phyloP scores from a whole-genome alignment of 2,113 vertebrate species.

The Antechinus flavipes region DNA sequence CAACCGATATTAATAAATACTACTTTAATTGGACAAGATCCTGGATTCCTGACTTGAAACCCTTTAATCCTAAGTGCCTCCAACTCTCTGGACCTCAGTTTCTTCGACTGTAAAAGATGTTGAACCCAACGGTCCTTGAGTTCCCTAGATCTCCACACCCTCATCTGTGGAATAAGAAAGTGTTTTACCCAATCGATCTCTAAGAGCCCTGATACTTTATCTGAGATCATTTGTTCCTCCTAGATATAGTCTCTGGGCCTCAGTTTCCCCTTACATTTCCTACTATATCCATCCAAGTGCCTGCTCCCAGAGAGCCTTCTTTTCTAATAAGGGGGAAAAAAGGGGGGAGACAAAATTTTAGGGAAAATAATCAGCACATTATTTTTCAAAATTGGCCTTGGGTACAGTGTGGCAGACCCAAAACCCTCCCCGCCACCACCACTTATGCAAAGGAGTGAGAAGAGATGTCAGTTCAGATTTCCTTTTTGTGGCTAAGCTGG shows the following conservation, averaged over 20 bases:
- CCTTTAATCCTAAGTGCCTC: background rate
- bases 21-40: background rate
- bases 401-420: background rate
- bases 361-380: background rate
- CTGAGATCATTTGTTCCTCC: background rate
- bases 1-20: background rate
- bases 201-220: background rate
- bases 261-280: background rate
- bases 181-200: background rate
- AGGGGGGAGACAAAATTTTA: background rate
- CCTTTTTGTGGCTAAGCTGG: background rate
- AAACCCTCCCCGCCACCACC: background rate
- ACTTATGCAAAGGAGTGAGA: background rate
- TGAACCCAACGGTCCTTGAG: background rate
- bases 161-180: background rate
- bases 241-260: background rate
- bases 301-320: background rate
- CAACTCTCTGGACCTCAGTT: background rate
- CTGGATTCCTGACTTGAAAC: background rate
- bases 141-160: background rate
- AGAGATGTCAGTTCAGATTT: background rate
- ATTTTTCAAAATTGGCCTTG: background rate
- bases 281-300: background rate
- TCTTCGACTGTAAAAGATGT: background rate
- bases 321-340: background rate